Percentiles rank a stretch among this genome's conserved stretches.
phyloP scores from a whole-genome alignment of 2,797 vertebrate genomes.

The Dicrostonyx torquatus region DNA sequence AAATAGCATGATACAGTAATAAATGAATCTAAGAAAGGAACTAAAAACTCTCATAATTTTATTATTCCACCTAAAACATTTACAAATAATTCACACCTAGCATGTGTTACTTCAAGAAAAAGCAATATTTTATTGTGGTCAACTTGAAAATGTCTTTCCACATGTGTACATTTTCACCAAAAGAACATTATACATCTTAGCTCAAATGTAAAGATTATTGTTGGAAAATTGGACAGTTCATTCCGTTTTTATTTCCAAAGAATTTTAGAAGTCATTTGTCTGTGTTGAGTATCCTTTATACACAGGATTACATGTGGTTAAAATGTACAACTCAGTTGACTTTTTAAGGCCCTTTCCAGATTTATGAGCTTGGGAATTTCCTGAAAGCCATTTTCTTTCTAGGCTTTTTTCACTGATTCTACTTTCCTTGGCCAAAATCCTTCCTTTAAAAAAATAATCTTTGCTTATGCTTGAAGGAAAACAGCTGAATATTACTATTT shows the following conservation, averaged over 20 bases:
- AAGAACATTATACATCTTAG: not conserved
- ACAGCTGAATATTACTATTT: not conserved
- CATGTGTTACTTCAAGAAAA: not conserved
- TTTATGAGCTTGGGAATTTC: slow-evolving; percentile 55
- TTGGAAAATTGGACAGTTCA: not conserved
- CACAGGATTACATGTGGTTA: slow-evolving; percentile 8
- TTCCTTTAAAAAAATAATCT: not conserved
- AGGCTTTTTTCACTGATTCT: not conserved
- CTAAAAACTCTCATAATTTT: not conserved
- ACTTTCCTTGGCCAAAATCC: slow-evolving; percentile 4
- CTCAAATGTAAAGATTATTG: slow-evolving; percentile 32
- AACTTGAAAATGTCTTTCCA: not conserved
- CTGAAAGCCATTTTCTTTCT: slow-evolving; percentile 36
- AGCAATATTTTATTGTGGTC: not conserved
- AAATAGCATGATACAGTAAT: not conserved
- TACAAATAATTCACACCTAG: not conserved
- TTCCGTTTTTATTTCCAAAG: slow-evolving; percentile 20
- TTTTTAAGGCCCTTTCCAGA: slow-evolving; percentile 18
- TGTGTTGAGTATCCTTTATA: not conserved
- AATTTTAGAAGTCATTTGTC: slow-evolving; percentile 32
- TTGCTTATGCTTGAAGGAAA: slow-evolving; percentile 25
- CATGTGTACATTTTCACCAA: not conserved
- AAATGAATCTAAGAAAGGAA: not conserved
- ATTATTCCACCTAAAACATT: not conserved
- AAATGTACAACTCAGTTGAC: not conserved